phyloP scores from a whole-genome alignment of 2,888 invertebrate genomes.

The Tipula confusa region DNA sequence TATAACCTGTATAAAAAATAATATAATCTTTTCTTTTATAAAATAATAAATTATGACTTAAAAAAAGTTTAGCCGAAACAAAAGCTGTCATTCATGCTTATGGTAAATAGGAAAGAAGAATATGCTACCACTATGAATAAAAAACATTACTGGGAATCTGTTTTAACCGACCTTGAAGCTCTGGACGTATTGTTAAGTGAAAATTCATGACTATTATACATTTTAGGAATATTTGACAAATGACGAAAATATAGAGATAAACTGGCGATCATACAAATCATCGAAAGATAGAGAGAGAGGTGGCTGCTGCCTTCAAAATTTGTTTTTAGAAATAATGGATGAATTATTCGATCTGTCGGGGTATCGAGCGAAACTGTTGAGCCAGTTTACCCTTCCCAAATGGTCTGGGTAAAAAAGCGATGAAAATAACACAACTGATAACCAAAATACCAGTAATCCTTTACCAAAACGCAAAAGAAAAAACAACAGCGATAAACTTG shows the following conservation, averaged over 20 bases:
- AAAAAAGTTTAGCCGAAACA: not conserved
- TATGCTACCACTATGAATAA: not conserved
- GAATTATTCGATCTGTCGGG: too few species aligned
- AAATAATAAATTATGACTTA: too few species aligned
- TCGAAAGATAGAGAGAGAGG: not conserved
- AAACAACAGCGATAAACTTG: too few species aligned
- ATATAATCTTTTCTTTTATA: too few species aligned
- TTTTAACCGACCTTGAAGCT: not conserved
- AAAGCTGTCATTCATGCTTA: not conserved
- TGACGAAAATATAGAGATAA: not conserved
- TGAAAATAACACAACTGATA: too few species aligned
- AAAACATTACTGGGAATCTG: not conserved
- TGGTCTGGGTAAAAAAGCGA: too few species aligned
- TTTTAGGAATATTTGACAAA: not conserved
- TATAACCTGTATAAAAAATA: too few species aligned
- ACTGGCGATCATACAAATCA: not conserved
- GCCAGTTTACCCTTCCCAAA: not conserved
- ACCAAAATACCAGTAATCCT: too few species aligned
- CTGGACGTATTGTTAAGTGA: too few species aligned
- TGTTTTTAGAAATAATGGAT: too few species aligned
- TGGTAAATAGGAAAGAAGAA: not conserved
- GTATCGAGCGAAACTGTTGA: too few species aligned
- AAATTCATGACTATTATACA: not conserved
- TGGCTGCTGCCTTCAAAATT: not conserved
- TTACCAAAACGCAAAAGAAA: too few species aligned